phyloP scores from a whole-genome alignment of 2,888 invertebrate species.

The Theretra japonica region DNA sequence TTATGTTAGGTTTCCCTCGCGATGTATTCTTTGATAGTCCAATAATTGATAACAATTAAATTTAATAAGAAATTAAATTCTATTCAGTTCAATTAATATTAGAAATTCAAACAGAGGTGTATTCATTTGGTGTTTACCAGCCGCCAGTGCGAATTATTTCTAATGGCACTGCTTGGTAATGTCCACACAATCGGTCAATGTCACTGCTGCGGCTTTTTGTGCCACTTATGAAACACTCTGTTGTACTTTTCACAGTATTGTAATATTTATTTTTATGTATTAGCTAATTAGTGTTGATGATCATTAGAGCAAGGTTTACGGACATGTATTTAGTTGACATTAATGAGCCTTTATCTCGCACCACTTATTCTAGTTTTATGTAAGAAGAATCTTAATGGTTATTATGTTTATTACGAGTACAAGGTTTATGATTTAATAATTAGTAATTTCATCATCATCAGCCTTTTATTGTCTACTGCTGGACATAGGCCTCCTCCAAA shows the following conservation, averaged over 20 bases:
- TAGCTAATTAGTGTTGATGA: slow-evolving; percentile 28
- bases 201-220: slow-evolving; percentile 74
- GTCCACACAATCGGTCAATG: slow-evolving; percentile 79
- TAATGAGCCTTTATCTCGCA: neutral
- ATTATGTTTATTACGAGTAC: too few species aligned
- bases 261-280: slow-evolving; percentile 52
- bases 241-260: slow-evolving; percentile 57
- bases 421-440: too few species aligned
- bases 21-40: neutral
- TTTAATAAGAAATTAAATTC: too few species aligned
- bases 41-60: too few species aligned
- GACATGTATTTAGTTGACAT: neutral
- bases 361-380: too few species aligned
- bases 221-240: slow-evolving; percentile 61
- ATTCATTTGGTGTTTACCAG: neutral
- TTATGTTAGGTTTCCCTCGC: too few species aligned
- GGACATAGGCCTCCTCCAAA: too few species aligned
- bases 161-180: slow-evolving; percentile 67
- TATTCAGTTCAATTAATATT: too few species aligned
- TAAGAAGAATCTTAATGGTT: too few species aligned
- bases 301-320: slow-evolving; percentile 7
- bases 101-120: too few species aligned
- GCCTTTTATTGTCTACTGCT: too few species aligned
- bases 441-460: too few species aligned
- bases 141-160: slow-evolving; percentile 34